A percentile compares a stretch with the other conserved stretches of the same genome.
These are phyloP conservation scores for Copidosoma aretas DNA, from an alignment of 2,888 invertebrate genomes.

Conservation along the genomic window DNA sequence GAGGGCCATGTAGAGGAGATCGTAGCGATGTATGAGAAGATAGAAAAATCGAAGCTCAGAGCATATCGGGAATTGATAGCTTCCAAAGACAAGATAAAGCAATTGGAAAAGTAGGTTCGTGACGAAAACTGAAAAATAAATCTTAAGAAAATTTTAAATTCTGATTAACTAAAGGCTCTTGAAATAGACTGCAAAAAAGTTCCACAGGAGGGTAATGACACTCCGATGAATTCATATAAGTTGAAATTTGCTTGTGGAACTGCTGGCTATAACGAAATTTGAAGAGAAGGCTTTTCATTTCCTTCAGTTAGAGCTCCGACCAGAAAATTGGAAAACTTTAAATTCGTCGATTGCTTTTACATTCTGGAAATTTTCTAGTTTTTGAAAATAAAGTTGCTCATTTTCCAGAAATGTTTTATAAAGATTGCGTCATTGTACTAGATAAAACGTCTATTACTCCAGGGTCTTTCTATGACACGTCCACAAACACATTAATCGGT, in stretches of 20 bases:
- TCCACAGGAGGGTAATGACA: neutral
- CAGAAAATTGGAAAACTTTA: conserved; percentile 35
- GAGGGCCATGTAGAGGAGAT: no score
- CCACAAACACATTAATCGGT: conserved; percentile 23
- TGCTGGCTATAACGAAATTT: conserved; percentile 37
- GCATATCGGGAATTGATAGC: no score
- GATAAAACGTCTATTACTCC: conserved; percentile 29
- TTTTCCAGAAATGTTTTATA: no score
- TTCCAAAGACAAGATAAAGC: no score
- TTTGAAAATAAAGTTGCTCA: no score
- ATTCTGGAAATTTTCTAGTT: no score
- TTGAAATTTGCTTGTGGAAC: conserved; percentile 38
- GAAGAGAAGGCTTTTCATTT: conserved; percentile 32
- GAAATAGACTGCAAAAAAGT: neutral
- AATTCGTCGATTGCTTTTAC: conserved; percentile 15
- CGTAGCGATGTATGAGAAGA: no score
- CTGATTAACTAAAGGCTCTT: neutral
- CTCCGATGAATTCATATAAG: conserved; percentile 25
- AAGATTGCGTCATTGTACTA: neutral
- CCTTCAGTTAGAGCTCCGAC: conserved; percentile 36
- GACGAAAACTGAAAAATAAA: no score
- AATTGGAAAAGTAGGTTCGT: no score
- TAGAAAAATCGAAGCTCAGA: no score
- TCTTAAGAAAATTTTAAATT: no score
- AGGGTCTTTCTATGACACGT: conserved; percentile 17